These are phyloP conservation scores for Varanus salvator DNA, from an alignment of 2,113 vertebrate genomes.

Conservation along the genomic window DNA sequence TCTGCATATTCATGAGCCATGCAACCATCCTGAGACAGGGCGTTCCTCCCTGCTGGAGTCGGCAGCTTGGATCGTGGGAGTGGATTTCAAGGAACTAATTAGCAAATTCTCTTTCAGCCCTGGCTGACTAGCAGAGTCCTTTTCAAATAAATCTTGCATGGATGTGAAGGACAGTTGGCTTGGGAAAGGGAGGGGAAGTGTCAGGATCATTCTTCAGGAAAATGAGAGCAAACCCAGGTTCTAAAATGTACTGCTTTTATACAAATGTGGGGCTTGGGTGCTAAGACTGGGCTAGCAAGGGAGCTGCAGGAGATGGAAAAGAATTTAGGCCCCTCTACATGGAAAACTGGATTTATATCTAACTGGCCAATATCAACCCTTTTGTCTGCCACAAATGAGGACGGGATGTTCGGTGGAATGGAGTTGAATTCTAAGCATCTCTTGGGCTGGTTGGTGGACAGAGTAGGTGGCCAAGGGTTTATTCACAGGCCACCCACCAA, in stretches of 20 bases:
- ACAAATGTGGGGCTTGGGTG: background rate
- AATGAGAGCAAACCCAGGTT: background rate
- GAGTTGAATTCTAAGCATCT: no score
- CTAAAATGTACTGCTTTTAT: no score
- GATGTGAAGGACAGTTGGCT: background rate
- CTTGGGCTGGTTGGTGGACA: no score
- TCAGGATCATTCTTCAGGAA: background rate
- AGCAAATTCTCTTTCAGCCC: fast-evolving
- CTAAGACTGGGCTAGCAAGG: background rate
- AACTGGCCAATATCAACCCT: no score
- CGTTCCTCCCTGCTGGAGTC: background rate
- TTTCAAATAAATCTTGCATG: background rate
- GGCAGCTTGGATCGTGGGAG: background rate
- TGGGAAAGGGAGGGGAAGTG: no score
- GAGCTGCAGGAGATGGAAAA: background rate
- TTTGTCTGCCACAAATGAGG: no score
- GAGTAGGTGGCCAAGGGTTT: no score
- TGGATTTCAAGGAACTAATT: background rate
- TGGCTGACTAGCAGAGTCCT: background rate
- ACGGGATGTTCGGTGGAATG: fast-evolving
- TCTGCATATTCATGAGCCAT: constrained; percentile 3
- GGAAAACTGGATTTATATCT: background rate
- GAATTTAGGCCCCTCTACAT: no score
- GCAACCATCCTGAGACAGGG: background rate
- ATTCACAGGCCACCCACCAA: no score